phyloP scores from a whole-genome alignment of 2,797 vertebrate genomes.

The Nothura maculosa region DNA sequence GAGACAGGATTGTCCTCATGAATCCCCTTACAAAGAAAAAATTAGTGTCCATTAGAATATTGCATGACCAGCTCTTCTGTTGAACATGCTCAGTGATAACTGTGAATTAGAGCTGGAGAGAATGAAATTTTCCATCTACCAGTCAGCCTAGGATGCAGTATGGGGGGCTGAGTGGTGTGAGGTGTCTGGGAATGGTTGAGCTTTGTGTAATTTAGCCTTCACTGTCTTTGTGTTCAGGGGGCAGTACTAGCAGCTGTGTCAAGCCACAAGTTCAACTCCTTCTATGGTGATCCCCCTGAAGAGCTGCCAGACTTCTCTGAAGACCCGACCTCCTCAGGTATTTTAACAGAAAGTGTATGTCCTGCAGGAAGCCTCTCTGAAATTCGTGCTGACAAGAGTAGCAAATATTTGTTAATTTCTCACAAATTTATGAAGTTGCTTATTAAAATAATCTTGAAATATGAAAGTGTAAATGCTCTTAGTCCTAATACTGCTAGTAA shows the following conservation, averaged over 20 bases:
- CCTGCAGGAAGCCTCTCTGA: background rate
- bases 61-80: background rate
- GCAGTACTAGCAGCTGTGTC: constrained; percentile 97
- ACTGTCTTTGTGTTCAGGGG: constrained; percentile 84
- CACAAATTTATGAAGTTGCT: background rate
- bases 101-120: background rate
- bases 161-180: background rate
- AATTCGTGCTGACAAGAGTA: background rate
- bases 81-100: background rate
- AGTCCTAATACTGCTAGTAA: background rate
- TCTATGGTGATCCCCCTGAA: constrained; percentile 97
- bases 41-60: background rate
- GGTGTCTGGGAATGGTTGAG: constrained; percentile 13
- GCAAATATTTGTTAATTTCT: background rate
- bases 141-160: background rate
- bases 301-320: constrained; percentile 96
- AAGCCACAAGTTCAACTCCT: constrained; percentile 98
- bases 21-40: background rate
- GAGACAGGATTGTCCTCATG: background rate
- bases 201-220: constrained; percentile 48
- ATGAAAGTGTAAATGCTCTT: background rate
- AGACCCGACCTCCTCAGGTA: constrained; percentile 98
- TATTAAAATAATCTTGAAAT: background rate
- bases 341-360: constrained; percentile 19
- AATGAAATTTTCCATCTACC: background rate